Percentiles rank a stretch among this genome's conserved stretches.
Evolutionary conservation across 2,113 vertebrate genomes (phyloP).

Genomic region (Psilopsiagon aymara): DNA sequence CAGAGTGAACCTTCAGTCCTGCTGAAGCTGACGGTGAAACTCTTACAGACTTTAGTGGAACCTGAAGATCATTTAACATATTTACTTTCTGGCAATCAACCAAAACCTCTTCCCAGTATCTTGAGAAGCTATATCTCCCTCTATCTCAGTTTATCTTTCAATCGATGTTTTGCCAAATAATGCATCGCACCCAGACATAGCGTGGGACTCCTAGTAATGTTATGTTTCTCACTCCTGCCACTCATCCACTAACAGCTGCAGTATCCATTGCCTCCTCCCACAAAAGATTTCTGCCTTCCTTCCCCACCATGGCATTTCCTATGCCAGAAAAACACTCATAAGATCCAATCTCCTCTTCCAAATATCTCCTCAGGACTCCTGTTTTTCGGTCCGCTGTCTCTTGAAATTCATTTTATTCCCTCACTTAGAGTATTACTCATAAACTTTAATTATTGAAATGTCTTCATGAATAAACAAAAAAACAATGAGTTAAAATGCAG

Average conservation of each 20-base stretch:
- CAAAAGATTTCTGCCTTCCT: not conserved
- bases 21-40: not conserved
- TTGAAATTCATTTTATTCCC: not conserved
- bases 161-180: not conserved
- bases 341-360: not conserved
- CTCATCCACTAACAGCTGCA: not conserved
- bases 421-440: not conserved
- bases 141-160: not conserved
- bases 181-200: not conserved
- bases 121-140: not conserved
- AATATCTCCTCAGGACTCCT: not conserved
- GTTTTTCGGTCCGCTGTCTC: not conserved
- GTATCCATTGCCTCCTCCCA: not conserved
- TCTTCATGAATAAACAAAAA: conserved; percentile 12
- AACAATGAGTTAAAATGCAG: not conserved
- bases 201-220: not conserved
- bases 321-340: not conserved
- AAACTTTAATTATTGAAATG: conserved; percentile 17
- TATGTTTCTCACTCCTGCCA: not conserved
- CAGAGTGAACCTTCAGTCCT: not conserved
- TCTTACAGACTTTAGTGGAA: not conserved
- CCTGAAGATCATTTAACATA: not conserved
- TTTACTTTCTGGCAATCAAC: not conserved
- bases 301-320: not conserved
- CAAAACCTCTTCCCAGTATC: not conserved